Conservation (phyloP, 2,888 invertebrate genomes). For the Athalia rosae region DNA sequence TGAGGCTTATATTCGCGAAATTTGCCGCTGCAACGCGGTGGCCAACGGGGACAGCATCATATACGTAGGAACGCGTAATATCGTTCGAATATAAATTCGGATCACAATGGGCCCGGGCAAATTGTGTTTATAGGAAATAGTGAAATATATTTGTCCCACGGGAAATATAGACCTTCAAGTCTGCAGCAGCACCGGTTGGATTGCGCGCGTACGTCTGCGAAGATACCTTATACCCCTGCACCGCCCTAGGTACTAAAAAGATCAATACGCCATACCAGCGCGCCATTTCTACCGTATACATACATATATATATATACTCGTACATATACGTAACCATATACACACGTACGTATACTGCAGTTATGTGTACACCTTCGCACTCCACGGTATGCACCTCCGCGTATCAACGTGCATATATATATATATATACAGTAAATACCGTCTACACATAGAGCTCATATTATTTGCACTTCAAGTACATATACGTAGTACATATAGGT, state of each 20-base stretch:
- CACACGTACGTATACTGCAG: constrained; percentile 17
- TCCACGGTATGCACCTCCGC: not conserved
- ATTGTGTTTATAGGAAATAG: constrained; percentile 73
- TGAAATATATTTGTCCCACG: constrained; percentile 71
- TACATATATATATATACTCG: not conserved
- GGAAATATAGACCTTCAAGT: constrained; percentile 73
- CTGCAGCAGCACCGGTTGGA: constrained; percentile 62
- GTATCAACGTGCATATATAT: no score
- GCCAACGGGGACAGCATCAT: constrained; percentile 26
- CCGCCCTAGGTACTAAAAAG: constrained; percentile 70
- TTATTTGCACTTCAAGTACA: no score
- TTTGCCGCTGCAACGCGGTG: not conserved
- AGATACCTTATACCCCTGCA: constrained; percentile 57
- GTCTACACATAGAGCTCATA: no score
- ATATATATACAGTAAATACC: no score
- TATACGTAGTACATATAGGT: no score
- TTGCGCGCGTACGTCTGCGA: constrained; percentile 61
- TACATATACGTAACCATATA: not conserved
- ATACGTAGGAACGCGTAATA: constrained; percentile 2
- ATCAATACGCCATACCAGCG: constrained; percentile 72
- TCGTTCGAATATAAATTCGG: constrained; percentile 51
- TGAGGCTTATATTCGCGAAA: no score
- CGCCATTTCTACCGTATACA: constrained; percentile 57
- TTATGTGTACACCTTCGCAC: constrained; percentile 23
- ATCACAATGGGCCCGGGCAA: constrained; percentile 68